Base-by-base conservation (phyloP, 2,888 invertebrate genomes). In the Ischnus inquisitorius region DNA sequence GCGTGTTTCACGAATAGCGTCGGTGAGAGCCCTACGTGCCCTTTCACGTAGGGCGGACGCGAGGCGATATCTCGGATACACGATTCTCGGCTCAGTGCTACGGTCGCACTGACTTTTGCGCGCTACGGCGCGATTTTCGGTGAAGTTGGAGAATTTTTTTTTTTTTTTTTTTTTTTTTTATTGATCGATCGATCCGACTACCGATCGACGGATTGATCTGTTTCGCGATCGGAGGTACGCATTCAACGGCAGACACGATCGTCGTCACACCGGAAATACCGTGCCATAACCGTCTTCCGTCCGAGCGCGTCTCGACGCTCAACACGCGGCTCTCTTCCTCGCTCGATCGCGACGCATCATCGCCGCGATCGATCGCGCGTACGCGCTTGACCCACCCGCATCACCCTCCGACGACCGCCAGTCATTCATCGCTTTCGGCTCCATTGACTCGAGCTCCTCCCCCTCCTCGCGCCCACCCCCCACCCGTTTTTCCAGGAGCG, bases 241-340 rank as follows among this genome's bases (percentile, higher is more conserved):
- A 85, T 82, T 85, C 85, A 84, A 86, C 86, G 34, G 71, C 82
- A 46, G 83, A 85, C 71, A 88, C 88, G 90, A 90, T 88, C 87
- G 85, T 88, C 88, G 88, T 87, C 88, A 83, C 88, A 88, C 91
- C 92, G 92, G 92, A 92, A 92, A 89, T 89, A 89, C 87, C 88
- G 69, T 51, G 89, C 89, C 90, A 91, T 91, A 92, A 90, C 89
- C 87, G 89, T 88, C 90, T 91, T 91, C 92, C 92, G 92, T 90
- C 88, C 87, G 86, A 85, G 72, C 85, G 85, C 86, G 82, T 77
- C 76, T 82, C 72, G 87, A 85, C 85, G 34, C 88, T 88, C 78
- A 57, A 39, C 60, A 10, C 67, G 68, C 51, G 60, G 71, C 34
- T 16, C 72, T 85, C 76, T 46, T 82, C 62, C 51, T 76, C 65